Evolutionary conservation across 2,888 invertebrate species (phyloP), one percentile per base, ranked within the genome.

Genomic region (Bimastos eiseni): DNA sequence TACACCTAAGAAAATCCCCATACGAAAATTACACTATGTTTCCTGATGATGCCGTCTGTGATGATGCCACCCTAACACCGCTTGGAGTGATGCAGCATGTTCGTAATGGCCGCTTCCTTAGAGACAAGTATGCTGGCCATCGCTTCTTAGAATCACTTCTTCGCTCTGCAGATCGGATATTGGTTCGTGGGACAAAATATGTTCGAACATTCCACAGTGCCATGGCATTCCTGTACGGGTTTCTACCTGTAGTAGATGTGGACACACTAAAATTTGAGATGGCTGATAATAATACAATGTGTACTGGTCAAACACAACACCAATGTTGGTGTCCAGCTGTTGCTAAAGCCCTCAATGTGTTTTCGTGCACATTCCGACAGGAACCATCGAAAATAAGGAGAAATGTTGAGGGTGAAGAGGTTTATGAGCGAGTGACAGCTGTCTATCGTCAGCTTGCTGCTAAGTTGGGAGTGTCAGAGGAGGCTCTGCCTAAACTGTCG

Each of bases 131-230:
- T 92, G 92, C 94, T 70, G 93, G 94, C 90, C 93, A 93, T 92
- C 92, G 93, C 37, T 92, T 95, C 49, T 92, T 95, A 89, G 92
- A 93, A 91, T 91, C 93, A 37, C 92, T 93, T 83, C 70, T 90
- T 92, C 93, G 94, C 93, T n/a, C n/a, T n/a, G n/a, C 93, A 93
- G 96, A 92, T 95, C 93, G 95, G 44, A 92, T 95, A 13, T 92
- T 97, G 30, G 96, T 97, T 13, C 97, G 97, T 94, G 97, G 97
- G 93, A 98, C 98, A 0, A 96, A 97, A 86, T 98, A 98, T 94
- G 90, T 90, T 89, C 95, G 99, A 93, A 98, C 98, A 34, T 98
- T 97, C 94, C 98, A 98, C 95, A 98, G 98, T 93, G 97, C 97
- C 0, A 96, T 98, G 93, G 97, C 97, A 0, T 96, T 98, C 93